Percentiles rank a stretch among this genome's conserved stretches.
Conservation (phyloP, 2,888 invertebrate genomes). For the Ischnus inquisitorius region DNA sequence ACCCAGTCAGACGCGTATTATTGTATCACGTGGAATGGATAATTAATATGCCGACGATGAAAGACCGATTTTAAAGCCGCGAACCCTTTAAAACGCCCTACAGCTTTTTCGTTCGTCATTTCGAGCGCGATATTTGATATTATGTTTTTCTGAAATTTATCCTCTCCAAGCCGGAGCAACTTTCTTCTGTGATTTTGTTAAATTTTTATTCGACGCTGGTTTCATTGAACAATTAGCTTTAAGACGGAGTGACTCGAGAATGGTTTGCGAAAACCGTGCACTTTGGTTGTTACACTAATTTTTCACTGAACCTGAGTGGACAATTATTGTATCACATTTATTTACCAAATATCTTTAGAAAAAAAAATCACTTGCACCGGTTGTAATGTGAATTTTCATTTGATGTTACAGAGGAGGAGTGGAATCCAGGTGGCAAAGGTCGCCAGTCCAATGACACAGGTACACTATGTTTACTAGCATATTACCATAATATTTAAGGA, state of each 20-base stretch:
- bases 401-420: conserved; percentile 87
- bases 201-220: no score
- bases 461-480: conserved; percentile 45
- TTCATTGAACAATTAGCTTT: no score
- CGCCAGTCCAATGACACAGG: conserved; percentile 83
- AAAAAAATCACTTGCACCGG: background rate
- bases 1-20: conserved; percentile 13
- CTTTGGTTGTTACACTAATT: no score
- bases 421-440: conserved; percentile 88
- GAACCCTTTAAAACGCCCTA: background rate
- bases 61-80: background rate
- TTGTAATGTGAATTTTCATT: conserved; percentile 43
- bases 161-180: no score
- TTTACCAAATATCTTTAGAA: background rate
- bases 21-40: background rate
- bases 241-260: no score
- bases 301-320: no score
- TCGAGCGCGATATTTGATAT: no score
- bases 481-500: no score
- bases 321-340: background rate
- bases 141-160: no score
- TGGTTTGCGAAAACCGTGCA: no score
- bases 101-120: no score
- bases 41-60: background rate
- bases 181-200: background rate